These are phyloP conservation scores for Pachliopta kotzebuea DNA, from an alignment of 2,888 invertebrate genomes.

Conservation along the genomic window DNA sequence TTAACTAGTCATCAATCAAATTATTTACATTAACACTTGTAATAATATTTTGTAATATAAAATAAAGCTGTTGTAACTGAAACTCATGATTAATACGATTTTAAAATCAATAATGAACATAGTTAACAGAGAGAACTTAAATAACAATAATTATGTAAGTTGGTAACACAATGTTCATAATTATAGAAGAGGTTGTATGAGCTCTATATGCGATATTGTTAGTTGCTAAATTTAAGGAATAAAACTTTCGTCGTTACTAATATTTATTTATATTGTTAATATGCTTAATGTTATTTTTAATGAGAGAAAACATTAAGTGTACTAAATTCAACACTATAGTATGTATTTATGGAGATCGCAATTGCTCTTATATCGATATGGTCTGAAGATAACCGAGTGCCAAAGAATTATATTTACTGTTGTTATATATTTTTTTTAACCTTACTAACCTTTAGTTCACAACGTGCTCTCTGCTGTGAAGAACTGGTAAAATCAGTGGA, in stretches of 20 bases:
- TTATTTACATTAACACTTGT: slow-evolving; percentile 7
- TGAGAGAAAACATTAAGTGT: no score
- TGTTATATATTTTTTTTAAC: no score
- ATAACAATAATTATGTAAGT: slow-evolving; percentile 29
- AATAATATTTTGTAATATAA: slow-evolving; percentile 8
- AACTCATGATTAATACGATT: not conserved
- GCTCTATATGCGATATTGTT: slow-evolving; percentile 35
- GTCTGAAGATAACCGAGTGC: no score
- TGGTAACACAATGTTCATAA: slow-evolving; percentile 25
- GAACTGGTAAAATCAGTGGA: no score
- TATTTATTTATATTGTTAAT: not conserved
- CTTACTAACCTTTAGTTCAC: no score
- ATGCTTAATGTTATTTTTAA: not conserved
- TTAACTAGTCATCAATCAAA: slow-evolving; percentile 26
- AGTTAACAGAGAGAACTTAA: slow-evolving; percentile 22
- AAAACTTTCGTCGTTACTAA: not conserved
- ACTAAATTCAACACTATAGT: no score
- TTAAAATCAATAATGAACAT: slow-evolving; percentile 15
- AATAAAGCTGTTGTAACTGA: not conserved
- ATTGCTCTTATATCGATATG: no score
- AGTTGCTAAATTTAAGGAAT: not conserved
- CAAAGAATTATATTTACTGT: no score
- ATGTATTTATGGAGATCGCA: no score
- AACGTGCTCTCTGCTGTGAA: no score
- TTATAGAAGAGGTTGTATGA: slow-evolving; percentile 34